Percentiles rank a stretch among this genome's conserved stretches.
These are phyloP conservation scores for Sebastes fasciatus DNA, from an alignment of 2,113 vertebrate species.

Conservation along the genomic window DNA sequence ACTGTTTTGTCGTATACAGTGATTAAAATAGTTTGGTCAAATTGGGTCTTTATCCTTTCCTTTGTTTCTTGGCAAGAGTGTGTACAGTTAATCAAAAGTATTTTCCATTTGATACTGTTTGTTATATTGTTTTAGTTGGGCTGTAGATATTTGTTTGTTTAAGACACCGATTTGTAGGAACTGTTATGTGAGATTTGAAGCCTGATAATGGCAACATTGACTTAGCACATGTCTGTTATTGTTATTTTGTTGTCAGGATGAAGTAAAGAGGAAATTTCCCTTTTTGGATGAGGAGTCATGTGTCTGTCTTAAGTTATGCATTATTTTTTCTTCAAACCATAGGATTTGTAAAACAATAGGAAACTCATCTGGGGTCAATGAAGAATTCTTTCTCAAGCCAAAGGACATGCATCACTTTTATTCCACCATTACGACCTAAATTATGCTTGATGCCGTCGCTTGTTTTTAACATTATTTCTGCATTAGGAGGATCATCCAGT, in stretches of 20 bases:
- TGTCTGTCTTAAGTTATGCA: slow-evolving; percentile 52
- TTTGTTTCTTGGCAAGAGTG: slow-evolving; percentile 59
- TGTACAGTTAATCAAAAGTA: slow-evolving; percentile 57
- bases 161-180: slow-evolving; percentile 43
- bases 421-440: slow-evolving; percentile 36
- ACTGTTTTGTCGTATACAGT: slow-evolving; percentile 53
- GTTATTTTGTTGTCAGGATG: slow-evolving; percentile 39
- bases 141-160: slow-evolving; percentile 46
- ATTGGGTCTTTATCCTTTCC: slow-evolving; percentile 47
- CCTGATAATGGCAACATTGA: slow-evolving; percentile 35
- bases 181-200: slow-evolving; percentile 55
- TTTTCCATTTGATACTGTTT: slow-evolving; percentile 41
- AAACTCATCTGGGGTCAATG: slow-evolving; percentile 53
- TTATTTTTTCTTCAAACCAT: slow-evolving; percentile 38
- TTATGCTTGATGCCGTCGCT: slow-evolving; percentile 29
- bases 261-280: slow-evolving; percentile 19
- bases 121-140: slow-evolving; percentile 31
- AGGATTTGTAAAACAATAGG: slow-evolving; percentile 62
- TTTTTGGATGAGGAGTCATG: slow-evolving; percentile 37
- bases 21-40: slow-evolving; percentile 70
- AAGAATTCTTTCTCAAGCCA: slow-evolving; percentile 38
- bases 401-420: slow-evolving; percentile 33
- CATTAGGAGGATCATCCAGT: slow-evolving; percentile 28
- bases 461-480: slow-evolving; percentile 43
- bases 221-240: slow-evolving; percentile 28